Percentiles rank a stretch among this genome's conserved stretches.
These are phyloP conservation scores for Gila orcuttii DNA, from an alignment of 2,113 vertebrate genomes.

Conservation along the genomic window DNA sequence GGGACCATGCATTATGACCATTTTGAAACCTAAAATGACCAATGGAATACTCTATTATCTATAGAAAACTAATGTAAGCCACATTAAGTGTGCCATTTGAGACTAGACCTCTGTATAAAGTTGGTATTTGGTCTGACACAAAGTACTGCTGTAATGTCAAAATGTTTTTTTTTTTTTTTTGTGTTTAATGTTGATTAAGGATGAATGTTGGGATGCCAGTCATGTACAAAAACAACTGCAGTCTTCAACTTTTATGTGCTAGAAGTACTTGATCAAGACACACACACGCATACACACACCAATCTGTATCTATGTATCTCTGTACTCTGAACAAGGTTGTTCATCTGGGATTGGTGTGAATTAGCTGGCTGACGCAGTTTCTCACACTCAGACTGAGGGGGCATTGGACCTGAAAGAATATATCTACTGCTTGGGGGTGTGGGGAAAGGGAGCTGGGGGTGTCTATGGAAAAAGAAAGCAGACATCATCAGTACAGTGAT, in stretches of 20 bases:
- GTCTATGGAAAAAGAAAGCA: slow-evolving; percentile 63
- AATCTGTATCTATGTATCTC: slow-evolving; percentile 41
- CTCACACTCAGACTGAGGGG: slow-evolving; percentile 34
- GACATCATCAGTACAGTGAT: slow-evolving; percentile 66
- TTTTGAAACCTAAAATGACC: neutral
- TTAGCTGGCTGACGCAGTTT: slow-evolving; percentile 47
- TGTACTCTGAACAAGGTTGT: slow-evolving; percentile 28
- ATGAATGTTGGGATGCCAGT: slow-evolving; percentile 63
- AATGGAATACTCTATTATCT: neutral
- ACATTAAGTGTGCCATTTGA: neutral
- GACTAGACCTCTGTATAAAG: neutral
- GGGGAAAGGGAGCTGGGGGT: slow-evolving; percentile 42
- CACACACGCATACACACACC: slow-evolving; percentile 21
- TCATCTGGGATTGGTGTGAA: slow-evolving; percentile 56
- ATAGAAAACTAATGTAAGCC: neutral
- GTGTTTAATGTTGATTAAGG: slow-evolving; percentile 63
- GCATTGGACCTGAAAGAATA: slow-evolving; percentile 26
- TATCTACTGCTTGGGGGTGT: slow-evolving; percentile 8
- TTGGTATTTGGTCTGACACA: slow-evolving; percentile 49
- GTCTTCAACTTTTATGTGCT: slow-evolving; percentile 11
- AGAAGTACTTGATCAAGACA: neutral
- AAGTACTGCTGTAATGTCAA: slow-evolving; percentile 64
- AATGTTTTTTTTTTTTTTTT: slow-evolving; percentile 38
- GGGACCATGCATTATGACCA: neutral
- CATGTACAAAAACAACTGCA: slow-evolving; percentile 35